Conservation (phyloP, 2,888 invertebrate species). For the Folsomia candida region DNA sequence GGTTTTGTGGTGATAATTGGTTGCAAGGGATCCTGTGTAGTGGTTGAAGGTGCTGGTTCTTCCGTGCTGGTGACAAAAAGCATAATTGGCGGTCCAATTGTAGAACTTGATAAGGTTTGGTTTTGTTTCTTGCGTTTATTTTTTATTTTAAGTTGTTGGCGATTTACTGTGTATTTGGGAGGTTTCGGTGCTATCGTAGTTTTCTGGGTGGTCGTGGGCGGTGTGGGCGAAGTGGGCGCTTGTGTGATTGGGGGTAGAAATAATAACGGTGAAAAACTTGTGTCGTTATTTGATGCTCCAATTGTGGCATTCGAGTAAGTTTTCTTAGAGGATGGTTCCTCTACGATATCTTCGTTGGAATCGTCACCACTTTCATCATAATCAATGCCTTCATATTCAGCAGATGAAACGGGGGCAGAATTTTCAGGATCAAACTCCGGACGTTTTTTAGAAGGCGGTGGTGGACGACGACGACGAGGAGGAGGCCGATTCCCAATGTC, state of each 20-base stretch:
- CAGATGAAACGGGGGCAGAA: neutral
- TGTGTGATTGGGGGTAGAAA: neutral
- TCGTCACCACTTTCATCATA: conserved; percentile 11
- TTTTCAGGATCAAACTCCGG: too few relatives aligned
- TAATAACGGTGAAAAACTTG: too few relatives aligned
- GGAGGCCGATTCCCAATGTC: neutral
- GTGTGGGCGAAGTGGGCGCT: neutral
- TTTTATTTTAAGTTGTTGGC: neutral
- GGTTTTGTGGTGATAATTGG: neutral
- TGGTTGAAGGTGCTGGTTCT: conserved; percentile 7
- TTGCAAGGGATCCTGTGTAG: conserved; percentile 1
- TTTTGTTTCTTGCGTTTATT: neutral
- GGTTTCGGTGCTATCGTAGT: conserved; percentile 14
- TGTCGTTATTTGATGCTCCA: neutral
- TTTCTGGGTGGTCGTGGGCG: neutral
- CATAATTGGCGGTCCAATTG: conserved; percentile 18
- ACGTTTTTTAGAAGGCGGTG: neutral
- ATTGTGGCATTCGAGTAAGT: neutral
- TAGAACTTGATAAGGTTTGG: neutral
- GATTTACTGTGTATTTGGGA: conserved; percentile 16
- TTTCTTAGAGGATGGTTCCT: conserved; percentile 2
- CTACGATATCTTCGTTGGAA: conserved; percentile 19
- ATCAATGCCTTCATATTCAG: conserved; percentile 6
- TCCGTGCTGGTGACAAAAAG: conserved; percentile 19
- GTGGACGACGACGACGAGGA: neutral